A percentile compares a stretch with the other conserved stretches of the same genome.
These are phyloP conservation scores for Urocyon cinereoargenteus DNA, from an alignment of 2,797 vertebrate species.

Conservation along the genomic window DNA sequence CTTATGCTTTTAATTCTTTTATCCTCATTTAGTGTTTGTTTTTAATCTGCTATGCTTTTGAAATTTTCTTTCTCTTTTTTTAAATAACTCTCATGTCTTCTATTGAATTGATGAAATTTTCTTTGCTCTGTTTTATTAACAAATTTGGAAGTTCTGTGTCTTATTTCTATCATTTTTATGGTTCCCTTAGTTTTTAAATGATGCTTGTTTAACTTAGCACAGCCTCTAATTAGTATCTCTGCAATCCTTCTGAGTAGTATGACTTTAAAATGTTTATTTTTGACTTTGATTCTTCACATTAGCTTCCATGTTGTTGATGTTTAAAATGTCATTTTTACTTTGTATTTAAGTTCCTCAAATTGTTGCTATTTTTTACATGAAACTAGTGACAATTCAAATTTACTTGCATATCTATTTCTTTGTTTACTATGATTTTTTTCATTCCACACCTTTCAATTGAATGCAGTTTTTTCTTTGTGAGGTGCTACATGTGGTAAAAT, in stretches of 20 bases:
- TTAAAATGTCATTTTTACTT: not conserved
- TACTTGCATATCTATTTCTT: not conserved
- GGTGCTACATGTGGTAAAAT: not conserved
- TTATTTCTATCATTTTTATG: not conserved
- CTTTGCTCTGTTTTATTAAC: not conserved
- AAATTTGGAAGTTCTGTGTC: not conserved
- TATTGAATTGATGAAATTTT: not conserved
- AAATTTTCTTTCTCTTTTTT: not conserved
- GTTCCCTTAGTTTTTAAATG: not conserved
- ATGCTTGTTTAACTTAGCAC: not conserved
- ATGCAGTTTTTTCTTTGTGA: not conserved
- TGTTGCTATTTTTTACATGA: not conserved
- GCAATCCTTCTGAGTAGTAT: not conserved
- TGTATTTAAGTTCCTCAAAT: not conserved
- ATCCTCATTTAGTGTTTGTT: not conserved
- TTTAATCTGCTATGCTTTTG: not conserved
- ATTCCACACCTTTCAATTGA: not conserved
- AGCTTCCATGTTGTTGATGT: not conserved
- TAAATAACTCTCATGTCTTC: not conserved
- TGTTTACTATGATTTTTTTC: not conserved
- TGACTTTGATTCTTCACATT: not conserved
- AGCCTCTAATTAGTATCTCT: not conserved
- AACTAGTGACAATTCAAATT: not conserved
- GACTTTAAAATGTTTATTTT: not conserved
- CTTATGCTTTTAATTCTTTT: not conserved